These are phyloP conservation scores for Falco novaeseelandiae DNA, from an alignment of 2,797 vertebrate genomes.

Conservation along the genomic window DNA sequence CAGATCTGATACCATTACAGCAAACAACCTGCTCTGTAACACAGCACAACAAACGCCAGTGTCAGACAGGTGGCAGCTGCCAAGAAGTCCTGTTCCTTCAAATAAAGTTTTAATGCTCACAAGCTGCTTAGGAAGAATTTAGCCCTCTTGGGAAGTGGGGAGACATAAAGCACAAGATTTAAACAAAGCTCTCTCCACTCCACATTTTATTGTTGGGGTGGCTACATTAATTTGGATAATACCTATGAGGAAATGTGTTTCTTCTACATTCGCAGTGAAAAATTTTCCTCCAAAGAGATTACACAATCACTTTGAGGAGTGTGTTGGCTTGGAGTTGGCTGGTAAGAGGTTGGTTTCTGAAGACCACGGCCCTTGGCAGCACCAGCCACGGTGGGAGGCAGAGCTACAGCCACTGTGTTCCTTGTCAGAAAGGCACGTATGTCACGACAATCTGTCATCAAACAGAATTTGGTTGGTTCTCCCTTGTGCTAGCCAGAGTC, in stretches of 20 bases:
- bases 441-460: rapidly evolving
- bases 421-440: background rate
- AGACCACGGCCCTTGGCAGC: background rate
- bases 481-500: background rate
- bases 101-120: background rate
- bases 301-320: rapidly evolving
- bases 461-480: background rate
- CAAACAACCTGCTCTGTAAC: background rate
- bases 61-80: background rate
- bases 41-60: rapidly evolving
- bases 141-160: background rate
- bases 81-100: background rate
- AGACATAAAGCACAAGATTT: background rate
- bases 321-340: background rate
- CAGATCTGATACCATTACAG: rapidly evolving
- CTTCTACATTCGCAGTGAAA: background rate
- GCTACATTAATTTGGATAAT: background rate
- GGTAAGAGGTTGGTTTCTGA: background rate
- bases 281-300: too few species aligned
- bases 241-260: background rate
- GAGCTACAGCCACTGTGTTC: background rate
- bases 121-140: background rate
- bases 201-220: background rate
- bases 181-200: background rate
- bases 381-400: background rate